phyloP scores from a whole-genome alignment of 1,140 invertebrate genomes.

The Onthophagus taurus region DNA sequence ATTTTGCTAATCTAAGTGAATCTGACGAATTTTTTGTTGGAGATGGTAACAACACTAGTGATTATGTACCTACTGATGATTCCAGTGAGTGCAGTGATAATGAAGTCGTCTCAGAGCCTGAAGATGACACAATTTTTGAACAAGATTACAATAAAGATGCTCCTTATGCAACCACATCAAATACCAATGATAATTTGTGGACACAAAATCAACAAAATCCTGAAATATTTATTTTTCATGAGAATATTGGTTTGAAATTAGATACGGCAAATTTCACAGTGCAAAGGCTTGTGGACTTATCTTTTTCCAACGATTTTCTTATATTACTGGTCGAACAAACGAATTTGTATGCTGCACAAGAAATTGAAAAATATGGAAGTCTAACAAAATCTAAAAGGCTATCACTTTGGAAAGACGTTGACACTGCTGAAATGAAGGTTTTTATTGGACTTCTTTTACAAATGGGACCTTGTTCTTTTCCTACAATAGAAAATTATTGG shows the following conservation, averaged over 20 bases:
- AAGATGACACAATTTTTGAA: no score
- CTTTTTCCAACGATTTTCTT: constrained; percentile 16
- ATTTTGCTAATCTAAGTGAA: constrained; percentile 13
- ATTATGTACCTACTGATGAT: no score
- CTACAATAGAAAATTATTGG: constrained; percentile 15
- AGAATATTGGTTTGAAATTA: constrained; percentile 16
- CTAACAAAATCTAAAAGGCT: constrained; percentile 14
- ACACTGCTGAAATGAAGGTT: constrained; percentile 12
- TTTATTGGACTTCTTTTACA: constrained; percentile 13
- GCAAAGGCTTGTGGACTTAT: constrained; percentile 13
- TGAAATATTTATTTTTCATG: constrained; percentile 15
- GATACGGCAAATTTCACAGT: constrained; percentile 14
- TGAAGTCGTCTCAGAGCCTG: no score
- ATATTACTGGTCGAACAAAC: constrained; percentile 14
- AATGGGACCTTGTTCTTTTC: constrained; percentile 15
- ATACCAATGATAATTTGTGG: constrained; percentile 18
- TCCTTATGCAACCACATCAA: no score
- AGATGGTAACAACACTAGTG: constrained; percentile 15
- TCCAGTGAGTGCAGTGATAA: no score
- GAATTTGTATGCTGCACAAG: constrained; percentile 12
- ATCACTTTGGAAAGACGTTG: constrained; percentile 13
- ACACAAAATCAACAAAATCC: constrained; percentile 16
- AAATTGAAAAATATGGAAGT: constrained; percentile 13
- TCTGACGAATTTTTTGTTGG: constrained; percentile 11
- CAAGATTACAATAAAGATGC: no score